Evolutionary conservation across 2,797 vertebrate species (phyloP), one percentile per base, ranked within the genome.

Genomic region (Micromesistius poutassou): DNA sequence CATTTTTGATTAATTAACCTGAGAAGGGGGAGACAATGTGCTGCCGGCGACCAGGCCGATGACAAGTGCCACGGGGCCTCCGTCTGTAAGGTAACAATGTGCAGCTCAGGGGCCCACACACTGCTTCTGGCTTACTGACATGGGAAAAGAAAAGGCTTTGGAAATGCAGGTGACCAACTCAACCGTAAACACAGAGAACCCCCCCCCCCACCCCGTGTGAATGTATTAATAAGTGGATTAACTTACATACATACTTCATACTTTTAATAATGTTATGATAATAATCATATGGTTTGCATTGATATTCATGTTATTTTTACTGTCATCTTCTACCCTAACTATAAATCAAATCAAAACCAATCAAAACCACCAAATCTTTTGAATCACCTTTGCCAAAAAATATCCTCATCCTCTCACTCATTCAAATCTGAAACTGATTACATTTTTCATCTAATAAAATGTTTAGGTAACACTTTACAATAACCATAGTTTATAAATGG

Each of bases 1-100:
- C 93, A 93, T 94, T 94, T 94, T 94, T 95, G 94, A 95, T 95
- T 94, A 94, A 95, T 95, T 95, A 94, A 94, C 92, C 91, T 84
- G 92, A 93, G 94, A 93, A 92, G n/a, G 55, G n/a, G 55, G n/a
- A 5, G 55, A 50, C 46, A 22, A 19, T 8, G 55, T 25, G 55
- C 46, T 22, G 46, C 14, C 46, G 22, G 22, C 9, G 55, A 62
- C 28, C 28, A 16, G 68, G 10, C 25, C 4, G 87, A 90, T 90
- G 92, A 92, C 92, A 89, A 88, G 89, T 80, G 87, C 84, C 79
- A 86, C 88, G 81, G 89, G 74, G 31, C 46, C 74, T 80, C 81
- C 22, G 19, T 62, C 7, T 62, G 55, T 62, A 62, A 25, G 55
- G 22, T 8, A 7, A n/a, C 22, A 62, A n/a, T n/a, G 14, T 19